Base-by-base conservation (phyloP, 2,888 invertebrate species). In the Fissipunctia ypsillon region DNA sequence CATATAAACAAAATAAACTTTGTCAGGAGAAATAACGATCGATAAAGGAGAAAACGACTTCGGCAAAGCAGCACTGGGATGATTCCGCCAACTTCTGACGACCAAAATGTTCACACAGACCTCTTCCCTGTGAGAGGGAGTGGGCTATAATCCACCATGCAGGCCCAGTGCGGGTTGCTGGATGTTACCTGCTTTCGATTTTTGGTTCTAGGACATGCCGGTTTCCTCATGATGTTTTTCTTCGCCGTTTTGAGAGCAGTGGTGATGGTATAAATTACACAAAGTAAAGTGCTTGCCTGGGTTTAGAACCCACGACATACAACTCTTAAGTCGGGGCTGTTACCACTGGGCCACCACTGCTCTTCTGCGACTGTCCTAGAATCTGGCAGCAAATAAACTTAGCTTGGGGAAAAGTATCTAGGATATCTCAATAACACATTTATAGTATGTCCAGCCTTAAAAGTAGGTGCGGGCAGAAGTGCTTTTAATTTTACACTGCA, bases 401-500 rank as follows among this genome's bases (percentile, higher is more conserved):
- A 22, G 3, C 22, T n/a, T 31, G 12, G 43, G 1, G 10, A 31
- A 50, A 31, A 67, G 16, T 48, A 3, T 25, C 12, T 31, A 19
- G 5, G 25, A 48, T 28, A 22, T 22, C 28, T 72, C 6, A 57
- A 71, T 61, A 50, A 19, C 25, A 69, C 59, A 43, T 78, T 70
- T 28, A 75, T 75, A 14, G 16, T 64, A 12, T 57, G 35, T 35
- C 16, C 45, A 38, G 14, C 31, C 41, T 38, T 9, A 77, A 69
- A 68, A 38, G 9, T 16, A 70, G 9, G 38, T 38, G 35, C 14
- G 19, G 41, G n/a, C 22, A n/a, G 25, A 28, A 76, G 43, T 35
- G 69, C 9, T 69, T 69, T 14, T 14, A 25, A 74, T 78, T 78
- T n/a, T 48, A 31, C 56, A 16, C 38, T 57, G 50, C 19, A 52